These are phyloP conservation scores for Nebria ingens DNA, from an alignment of 1,140 invertebrate species.

Conservation along the genomic window DNA sequence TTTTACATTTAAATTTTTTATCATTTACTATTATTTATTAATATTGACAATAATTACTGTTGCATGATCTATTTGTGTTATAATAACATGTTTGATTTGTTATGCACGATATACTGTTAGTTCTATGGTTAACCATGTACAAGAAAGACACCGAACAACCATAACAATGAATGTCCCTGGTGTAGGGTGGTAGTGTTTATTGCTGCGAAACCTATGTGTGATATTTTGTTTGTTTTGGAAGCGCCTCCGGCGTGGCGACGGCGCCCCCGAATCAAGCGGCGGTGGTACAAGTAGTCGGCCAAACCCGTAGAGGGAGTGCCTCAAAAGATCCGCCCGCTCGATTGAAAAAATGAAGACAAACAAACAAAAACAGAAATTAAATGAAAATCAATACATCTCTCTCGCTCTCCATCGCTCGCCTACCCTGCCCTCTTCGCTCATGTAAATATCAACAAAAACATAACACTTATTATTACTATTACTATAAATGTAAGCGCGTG, in stretches of 20 bases:
- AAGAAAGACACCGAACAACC: too few species aligned
- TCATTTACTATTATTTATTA: too few species aligned
- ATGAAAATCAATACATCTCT: too few species aligned
- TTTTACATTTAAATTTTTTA: too few species aligned
- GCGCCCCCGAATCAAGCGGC: slow-evolving; percentile 28
- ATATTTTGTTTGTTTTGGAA: slow-evolving; percentile 34
- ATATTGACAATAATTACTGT: not conserved
- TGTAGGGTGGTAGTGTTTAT: not conserved
- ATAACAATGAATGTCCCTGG: too few species aligned
- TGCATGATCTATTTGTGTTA: too few species aligned
- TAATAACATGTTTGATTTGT: too few species aligned
- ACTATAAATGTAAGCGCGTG: not conserved
- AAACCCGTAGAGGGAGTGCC: slow-evolving; percentile 27
- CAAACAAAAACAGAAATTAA: not conserved
- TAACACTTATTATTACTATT: not conserved
- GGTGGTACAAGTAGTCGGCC: slow-evolving; percentile 18
- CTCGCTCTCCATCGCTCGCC: too few species aligned
- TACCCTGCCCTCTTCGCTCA: not conserved
- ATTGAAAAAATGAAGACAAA: slow-evolving; percentile 26
- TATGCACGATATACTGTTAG: not conserved
- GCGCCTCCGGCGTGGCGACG: slow-evolving; percentile 34
- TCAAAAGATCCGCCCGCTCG: slow-evolving; percentile 29
- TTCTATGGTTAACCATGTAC: too few species aligned
- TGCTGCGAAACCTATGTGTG: slow-evolving; percentile 29
- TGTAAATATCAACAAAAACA: not conserved